Base-by-base conservation (phyloP, 2,888 invertebrate genomes). In the Drosophila prolongata region DNA sequence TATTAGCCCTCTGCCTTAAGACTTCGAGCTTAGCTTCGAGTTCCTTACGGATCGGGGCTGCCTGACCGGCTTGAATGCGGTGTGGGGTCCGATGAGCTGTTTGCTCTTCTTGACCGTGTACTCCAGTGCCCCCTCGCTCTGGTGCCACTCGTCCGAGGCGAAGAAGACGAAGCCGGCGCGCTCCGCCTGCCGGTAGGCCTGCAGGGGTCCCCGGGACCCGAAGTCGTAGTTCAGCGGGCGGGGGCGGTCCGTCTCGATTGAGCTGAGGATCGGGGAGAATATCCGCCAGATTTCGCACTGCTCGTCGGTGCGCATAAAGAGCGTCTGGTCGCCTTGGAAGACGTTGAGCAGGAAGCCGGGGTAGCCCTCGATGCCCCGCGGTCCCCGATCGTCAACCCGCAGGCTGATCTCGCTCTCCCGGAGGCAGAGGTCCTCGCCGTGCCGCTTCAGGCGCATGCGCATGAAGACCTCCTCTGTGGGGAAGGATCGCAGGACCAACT, bases 271-370 rank as follows among this genome's bases (percentile, higher is more conserved):
- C 1, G 59, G 79, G 0, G 85, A 76, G 27, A 85, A 87, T 10
- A 85, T 89, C 6, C 85, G 87, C 89, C 87, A 85, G 13, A 89
- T 79, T 46, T 85, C 85, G 44, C 75, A 76, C 46, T 85, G 82
- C 30, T 85, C 85, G 38, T 89, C 89, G 50, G 75, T 76, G 52
- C 85, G 87, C 87, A 87, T 89, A 34, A 84, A 85, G n/a, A 79
- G 57, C 53, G 81, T 72, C 56, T 89, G 85, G 14, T 77, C 70
- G 49, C 85, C 89, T 1, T 64, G 60, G 8, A 85, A 68, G 0
- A 89, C 52, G 30, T 85, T 85, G 6, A 89, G 50, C 38, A 85
- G 24, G 4, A 75, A 58, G 14, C 65, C 61, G 13, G 59, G 40
- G 2, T 53, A 75, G 13, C 62, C 74, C 0, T 34, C 42, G 1